A percentile compares a stretch with the other conserved stretches of the same genome.
These are phyloP conservation scores for Drosophila bocqueti DNA, from an alignment of 1,140 invertebrate genomes.

Conservation along the genomic window DNA sequence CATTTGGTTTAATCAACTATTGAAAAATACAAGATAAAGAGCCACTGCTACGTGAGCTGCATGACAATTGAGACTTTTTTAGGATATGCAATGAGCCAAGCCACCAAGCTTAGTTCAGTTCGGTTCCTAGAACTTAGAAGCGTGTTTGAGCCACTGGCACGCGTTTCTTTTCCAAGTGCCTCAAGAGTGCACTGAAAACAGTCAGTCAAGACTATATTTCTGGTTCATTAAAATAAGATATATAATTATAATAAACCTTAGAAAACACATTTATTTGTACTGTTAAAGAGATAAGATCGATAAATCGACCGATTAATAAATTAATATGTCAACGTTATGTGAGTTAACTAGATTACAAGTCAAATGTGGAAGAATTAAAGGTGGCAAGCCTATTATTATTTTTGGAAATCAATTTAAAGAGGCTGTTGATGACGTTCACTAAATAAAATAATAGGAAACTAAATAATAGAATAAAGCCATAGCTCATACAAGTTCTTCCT, in stretches of 20 bases:
- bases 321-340: too few species aligned
- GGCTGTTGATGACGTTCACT: too few species aligned
- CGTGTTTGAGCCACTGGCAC: slow-evolving; percentile 61
- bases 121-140: slow-evolving; percentile 45
- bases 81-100: slow-evolving; percentile 26
- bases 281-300: too few species aligned
- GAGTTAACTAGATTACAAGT: too few species aligned
- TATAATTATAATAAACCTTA: not conserved
- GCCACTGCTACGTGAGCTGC: slow-evolving; percentile 55
- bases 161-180: slow-evolving; percentile 46
- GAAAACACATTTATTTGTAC: too few species aligned
- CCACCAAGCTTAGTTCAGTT: not conserved
- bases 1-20: slow-evolving; percentile 10
- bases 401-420: too few species aligned
- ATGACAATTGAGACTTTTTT: slow-evolving; percentile 40
- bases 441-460: too few species aligned
- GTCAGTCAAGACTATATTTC: not conserved
- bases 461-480: too few species aligned
- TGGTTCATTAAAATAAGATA: not conserved
- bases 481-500: too few species aligned
- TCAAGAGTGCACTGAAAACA: slow-evolving; percentile 16
- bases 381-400: too few species aligned
- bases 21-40: not conserved
- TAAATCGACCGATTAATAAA: too few species aligned
- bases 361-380: too few species aligned